These are phyloP conservation scores for Thereva nobilitata DNA, from an alignment of 2,888 invertebrate genomes.

Conservation along the genomic window DNA sequence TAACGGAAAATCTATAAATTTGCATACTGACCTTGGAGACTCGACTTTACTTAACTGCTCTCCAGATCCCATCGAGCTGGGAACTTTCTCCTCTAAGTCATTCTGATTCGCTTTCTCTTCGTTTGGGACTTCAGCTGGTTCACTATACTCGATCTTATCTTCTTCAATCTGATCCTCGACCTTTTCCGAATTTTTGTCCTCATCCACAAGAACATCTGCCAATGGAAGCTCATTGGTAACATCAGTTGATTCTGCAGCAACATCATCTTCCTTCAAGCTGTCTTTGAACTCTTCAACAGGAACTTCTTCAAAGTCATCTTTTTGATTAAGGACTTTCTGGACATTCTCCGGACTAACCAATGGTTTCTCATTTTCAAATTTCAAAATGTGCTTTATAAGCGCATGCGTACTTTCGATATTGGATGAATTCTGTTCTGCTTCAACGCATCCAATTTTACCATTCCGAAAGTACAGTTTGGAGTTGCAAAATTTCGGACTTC, in stretches of 20 bases:
- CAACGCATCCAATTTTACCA: conserved; percentile 57
- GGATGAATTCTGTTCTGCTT: conserved; percentile 51
- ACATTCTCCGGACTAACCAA: conserved; percentile 57
- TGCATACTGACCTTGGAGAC: too few relatives aligned
- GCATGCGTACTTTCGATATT: conserved; percentile 58
- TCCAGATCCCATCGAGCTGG: not conserved
- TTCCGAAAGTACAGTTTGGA: conserved; percentile 57
- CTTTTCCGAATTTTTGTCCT: not conserved
- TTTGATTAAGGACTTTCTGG: conserved; percentile 48
- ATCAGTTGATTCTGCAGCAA: conserved; percentile 52
- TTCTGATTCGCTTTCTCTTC: conserved; percentile 47
- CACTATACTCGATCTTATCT: conserved; percentile 1
- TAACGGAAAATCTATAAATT: too few relatives aligned
- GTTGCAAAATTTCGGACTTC: conserved; percentile 54
- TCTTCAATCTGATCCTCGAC: conserved; percentile 10
- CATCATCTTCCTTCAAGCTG: conserved; percentile 8
- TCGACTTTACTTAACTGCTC: not conserved
- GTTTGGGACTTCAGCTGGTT: conserved; percentile 52
- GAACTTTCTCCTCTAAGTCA: not conserved
- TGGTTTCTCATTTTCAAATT: conserved; percentile 55
- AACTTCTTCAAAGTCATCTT: conserved; percentile 10
- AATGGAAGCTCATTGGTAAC: conserved; percentile 48
- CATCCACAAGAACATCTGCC: not conserved
- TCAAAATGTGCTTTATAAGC: conserved; percentile 56
- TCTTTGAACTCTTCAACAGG: conserved; percentile 13